Conservation (phyloP, 2,797 vertebrate species). For the Chelon auratus region DNA sequence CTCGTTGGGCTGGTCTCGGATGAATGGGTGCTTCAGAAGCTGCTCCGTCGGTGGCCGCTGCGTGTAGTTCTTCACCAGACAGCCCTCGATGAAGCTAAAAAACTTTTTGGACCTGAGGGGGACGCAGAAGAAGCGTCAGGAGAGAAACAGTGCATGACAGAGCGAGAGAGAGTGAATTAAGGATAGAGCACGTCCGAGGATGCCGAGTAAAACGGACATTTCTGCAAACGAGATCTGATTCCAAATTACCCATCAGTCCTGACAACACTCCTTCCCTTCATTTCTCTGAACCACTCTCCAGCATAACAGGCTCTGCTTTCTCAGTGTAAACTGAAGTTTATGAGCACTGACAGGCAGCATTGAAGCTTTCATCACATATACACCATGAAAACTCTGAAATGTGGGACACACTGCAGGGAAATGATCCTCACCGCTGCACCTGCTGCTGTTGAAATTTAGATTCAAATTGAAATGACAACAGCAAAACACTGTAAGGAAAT, state of each 20-base stretch:
- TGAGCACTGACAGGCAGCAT: slow-evolving; percentile 25
- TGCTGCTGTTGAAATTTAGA: slow-evolving; percentile 12
- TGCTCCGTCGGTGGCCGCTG: slow-evolving; percentile 97
- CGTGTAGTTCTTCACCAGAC: slow-evolving; percentile 98
- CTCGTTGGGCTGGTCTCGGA: slow-evolving; percentile 98
- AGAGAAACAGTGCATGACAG: neutral
- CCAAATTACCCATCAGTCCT: slow-evolving; percentile 20
- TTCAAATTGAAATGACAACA: neutral
- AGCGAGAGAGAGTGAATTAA: neutral
- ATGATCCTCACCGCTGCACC: slow-evolving; percentile 39
- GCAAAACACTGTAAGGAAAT: neutral
- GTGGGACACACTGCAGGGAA: neutral
- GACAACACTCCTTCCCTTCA: slow-evolving; percentile 11
- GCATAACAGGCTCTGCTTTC: slow-evolving; percentile 15
- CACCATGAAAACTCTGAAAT: slow-evolving; percentile 28
- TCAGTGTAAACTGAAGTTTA: slow-evolving; percentile 21
- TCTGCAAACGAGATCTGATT: slow-evolving; percentile 29
- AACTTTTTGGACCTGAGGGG: slow-evolving; percentile 96
- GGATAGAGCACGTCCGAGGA: neutral
- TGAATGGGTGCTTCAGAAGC: slow-evolving; percentile 96
- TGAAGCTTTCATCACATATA: slow-evolving; percentile 22
- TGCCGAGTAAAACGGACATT: slow-evolving; percentile 9
- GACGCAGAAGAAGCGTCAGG: no score
- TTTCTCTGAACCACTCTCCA: neutral
- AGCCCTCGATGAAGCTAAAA: slow-evolving; percentile 97